phyloP scores from a whole-genome alignment of 37 sponge, comb jelly and placozoan species.

The Aphrocallistes beatrix region DNA sequence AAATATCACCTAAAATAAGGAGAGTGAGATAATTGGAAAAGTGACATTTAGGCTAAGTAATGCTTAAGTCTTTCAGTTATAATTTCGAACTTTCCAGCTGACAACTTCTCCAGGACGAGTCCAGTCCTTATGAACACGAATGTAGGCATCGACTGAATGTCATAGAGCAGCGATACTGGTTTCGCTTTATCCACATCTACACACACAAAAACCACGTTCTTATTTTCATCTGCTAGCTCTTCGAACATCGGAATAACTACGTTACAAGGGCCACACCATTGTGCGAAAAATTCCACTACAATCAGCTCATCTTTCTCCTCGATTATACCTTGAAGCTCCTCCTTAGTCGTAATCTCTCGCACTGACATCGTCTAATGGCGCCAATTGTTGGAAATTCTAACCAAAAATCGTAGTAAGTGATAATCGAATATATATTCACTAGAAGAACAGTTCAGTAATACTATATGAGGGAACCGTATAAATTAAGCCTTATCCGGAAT shows the following conservation, averaged over 20 bases:
- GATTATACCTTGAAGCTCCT: background rate
- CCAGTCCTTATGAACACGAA: background rate
- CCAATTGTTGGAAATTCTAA: background rate
- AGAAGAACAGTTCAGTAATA: background rate
- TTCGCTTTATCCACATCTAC: background rate
- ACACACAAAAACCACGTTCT: background rate
- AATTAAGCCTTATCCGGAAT: no score
- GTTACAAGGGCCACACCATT: conserved; percentile 8
- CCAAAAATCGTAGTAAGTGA: background rate
- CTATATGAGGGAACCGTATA: no score
- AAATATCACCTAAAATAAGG: no score
- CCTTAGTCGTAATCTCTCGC: background rate
- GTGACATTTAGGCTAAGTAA: background rate
- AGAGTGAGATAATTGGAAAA: no score
- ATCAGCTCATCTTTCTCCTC: background rate
- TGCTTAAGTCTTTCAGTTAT: background rate
- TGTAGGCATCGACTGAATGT: background rate
- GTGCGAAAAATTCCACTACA: background rate
- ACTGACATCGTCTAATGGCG: background rate
- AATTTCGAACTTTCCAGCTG: background rate
- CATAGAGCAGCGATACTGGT: background rate
- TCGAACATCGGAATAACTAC: background rate
- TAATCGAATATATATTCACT: background rate
- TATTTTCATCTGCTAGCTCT: background rate
- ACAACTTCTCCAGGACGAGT: background rate